phyloP scores from a whole-genome alignment of 2,888 invertebrate genomes.

The Polydrusus cervinus region DNA sequence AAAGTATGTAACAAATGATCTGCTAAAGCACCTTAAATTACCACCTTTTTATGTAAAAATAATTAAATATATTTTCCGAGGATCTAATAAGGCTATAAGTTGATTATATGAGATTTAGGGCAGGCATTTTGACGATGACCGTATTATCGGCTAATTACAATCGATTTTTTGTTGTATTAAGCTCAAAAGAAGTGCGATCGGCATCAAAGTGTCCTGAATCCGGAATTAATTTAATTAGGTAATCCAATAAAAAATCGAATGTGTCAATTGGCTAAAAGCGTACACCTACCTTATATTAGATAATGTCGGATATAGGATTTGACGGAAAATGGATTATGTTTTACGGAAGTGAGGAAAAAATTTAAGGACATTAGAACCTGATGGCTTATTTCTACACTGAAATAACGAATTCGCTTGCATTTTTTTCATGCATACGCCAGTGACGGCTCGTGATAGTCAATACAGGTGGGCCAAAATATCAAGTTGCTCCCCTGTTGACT shows the following conservation, averaged over 20 bases:
- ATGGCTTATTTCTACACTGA: not conserved
- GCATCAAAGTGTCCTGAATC: conserved; percentile 62
- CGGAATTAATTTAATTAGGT: conserved; percentile 64
- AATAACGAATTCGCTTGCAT: too few relatives aligned
- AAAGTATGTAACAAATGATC: too few relatives aligned
- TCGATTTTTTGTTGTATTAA: conserved; percentile 57
- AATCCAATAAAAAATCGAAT: conserved; percentile 63
- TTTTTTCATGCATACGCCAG: too few relatives aligned
- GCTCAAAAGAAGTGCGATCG: conserved; percentile 53
- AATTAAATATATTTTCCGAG: conserved; percentile 21
- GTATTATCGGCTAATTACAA: conserved; percentile 54
- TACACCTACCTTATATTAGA: conserved; percentile 25
- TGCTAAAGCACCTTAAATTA: not conserved
- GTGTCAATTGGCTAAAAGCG: conserved; percentile 44
- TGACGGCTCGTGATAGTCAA: too few relatives aligned
- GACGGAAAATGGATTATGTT: conserved; percentile 27
- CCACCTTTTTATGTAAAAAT: conserved; percentile 12
- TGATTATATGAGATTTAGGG: conserved; percentile 51
- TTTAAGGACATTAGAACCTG: not conserved
- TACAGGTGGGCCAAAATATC: too few relatives aligned
- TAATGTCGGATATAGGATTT: conserved; percentile 24
- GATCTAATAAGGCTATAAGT: conserved; percentile 49
- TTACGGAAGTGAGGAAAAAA: not conserved
- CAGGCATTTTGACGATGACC: conserved; percentile 55
- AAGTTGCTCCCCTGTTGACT: too few relatives aligned